Evolutionary conservation across 2,797 vertebrate genomes (phyloP), one percentile per base, ranked within the genome.

Genomic region (Danio aesculapii): DNA sequence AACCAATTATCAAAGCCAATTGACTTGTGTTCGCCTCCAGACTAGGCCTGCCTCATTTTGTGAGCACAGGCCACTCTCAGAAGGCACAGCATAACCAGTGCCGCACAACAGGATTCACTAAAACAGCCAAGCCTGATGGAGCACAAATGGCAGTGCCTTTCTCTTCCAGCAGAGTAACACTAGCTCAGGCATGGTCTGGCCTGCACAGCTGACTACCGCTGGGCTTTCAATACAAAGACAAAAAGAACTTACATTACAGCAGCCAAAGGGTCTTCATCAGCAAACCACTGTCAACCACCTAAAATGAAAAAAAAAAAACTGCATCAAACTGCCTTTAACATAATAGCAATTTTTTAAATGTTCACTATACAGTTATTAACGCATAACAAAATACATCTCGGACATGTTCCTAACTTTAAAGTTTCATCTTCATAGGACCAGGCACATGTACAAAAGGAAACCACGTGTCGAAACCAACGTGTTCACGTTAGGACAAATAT

Each of bases 161-260:
- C 84, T 90, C 70, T 90, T 13, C 89, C 89, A 90, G 88, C 87
- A 88, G 89, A 86, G 89, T 88, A 90, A 90, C 88, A 88, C 89
- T 84, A 55, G 76, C 3, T 66, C 89, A 88, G 87, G 82, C 86
- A 88, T 3, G 57, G 13, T 19, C 13, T 53, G 75, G 81, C 83
- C 86, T 83, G 87, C 13, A 72, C 84, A 83, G 87, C 85, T 88
- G 87, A 90, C 86, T 86, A 17, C 86, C 74, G 81, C 86, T 88
- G 87, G 87, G 58, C 1, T 12, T 14, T n/a, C 9, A n/a, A 14
- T 8, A 7, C 1, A 62, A 30, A 30, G 30, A 30, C 9, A 1
- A 1, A 6, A 17, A 9, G 4, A 30, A 0, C 52, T 53, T 52
- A 50, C 81, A 71, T 58, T 13, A 3, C 0, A 4, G 12, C 17